phyloP scores from a whole-genome alignment of 2,113 vertebrate species.

The Semnornis frantzii region DNA sequence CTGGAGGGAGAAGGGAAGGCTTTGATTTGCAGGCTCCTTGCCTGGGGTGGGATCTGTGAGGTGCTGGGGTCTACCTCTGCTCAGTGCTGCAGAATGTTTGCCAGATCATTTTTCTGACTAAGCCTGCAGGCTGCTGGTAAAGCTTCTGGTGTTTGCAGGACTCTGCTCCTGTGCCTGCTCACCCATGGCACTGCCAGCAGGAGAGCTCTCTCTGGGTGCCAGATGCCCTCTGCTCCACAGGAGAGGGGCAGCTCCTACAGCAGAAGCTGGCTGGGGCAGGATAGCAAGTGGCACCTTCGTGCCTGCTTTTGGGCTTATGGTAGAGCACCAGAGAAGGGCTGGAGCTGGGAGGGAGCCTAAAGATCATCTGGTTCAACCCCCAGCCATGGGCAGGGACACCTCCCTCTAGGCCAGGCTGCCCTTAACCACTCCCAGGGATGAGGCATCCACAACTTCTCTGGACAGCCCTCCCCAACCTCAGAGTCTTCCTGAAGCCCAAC shows the following conservation, averaged over 20 bases:
- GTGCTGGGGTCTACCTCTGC: conserved; percentile 27
- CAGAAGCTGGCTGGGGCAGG: not conserved
- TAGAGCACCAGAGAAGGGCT: too few relatives aligned
- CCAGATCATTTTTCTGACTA: conserved; percentile 58
- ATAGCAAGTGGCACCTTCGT: not conserved
- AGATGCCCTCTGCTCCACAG: not conserved
- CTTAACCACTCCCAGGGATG: too few relatives aligned
- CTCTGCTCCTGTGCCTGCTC: not conserved
- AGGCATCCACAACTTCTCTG: too few relatives aligned
- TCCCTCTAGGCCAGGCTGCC: too few relatives aligned
- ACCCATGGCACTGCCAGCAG: not conserved
- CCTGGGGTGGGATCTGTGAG: not conserved
- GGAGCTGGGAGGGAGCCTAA: too few relatives aligned
- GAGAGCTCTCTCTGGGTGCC: not conserved
- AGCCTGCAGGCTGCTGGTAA: conserved; percentile 31
- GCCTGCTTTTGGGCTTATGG: too few relatives aligned
- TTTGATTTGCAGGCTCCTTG: not conserved
- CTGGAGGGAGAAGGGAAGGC: not conserved
- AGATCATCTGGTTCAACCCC: too few relatives aligned
- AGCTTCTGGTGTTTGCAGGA: conserved; percentile 35
- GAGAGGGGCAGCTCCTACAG: not conserved
- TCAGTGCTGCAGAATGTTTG: conserved; percentile 54
- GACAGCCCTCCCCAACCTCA: too few relatives aligned
- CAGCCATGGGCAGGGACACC: too few relatives aligned
- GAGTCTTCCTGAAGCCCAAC: too few relatives aligned